Conservation (phyloP, 2,797 vertebrate genomes). For the Anolis apletophallus region DNA sequence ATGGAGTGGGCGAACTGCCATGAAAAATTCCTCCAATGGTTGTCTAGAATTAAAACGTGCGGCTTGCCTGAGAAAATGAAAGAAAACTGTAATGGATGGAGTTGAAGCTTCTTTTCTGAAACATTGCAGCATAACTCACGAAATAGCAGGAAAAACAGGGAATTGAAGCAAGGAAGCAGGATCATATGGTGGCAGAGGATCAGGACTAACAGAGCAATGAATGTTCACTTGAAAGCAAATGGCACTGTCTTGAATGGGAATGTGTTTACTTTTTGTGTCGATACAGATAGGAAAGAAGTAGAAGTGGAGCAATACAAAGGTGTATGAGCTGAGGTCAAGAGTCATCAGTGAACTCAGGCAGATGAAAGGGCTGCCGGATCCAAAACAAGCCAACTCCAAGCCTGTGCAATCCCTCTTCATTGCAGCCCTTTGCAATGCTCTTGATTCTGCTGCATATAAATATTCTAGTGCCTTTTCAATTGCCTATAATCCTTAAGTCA, state of each 20-base stretch:
- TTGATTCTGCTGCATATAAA: not conserved
- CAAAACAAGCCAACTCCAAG: not conserved
- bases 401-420: not conserved
- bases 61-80: not conserved
- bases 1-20: not conserved
- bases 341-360: not conserved
- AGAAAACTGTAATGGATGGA: not conserved
- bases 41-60: not conserved
- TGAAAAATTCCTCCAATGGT: not conserved
- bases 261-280: not conserved
- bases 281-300: too few species aligned
- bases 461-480: not conserved
- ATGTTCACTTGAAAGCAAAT: not conserved
- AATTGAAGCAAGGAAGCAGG: not conserved
- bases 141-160: not conserved
- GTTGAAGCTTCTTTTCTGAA: not conserved
- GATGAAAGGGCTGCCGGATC: not conserved
- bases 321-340: not conserved
- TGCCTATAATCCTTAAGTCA: too few species aligned
- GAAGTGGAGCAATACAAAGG: not conserved
- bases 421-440: not conserved
- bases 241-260: not conserved
- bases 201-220: not conserved
- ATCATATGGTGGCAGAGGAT: not conserved
- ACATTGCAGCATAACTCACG: not conserved